Base-by-base conservation (phyloP, 1,140 invertebrate genomes). In the Drosophila grimshawi region DNA sequence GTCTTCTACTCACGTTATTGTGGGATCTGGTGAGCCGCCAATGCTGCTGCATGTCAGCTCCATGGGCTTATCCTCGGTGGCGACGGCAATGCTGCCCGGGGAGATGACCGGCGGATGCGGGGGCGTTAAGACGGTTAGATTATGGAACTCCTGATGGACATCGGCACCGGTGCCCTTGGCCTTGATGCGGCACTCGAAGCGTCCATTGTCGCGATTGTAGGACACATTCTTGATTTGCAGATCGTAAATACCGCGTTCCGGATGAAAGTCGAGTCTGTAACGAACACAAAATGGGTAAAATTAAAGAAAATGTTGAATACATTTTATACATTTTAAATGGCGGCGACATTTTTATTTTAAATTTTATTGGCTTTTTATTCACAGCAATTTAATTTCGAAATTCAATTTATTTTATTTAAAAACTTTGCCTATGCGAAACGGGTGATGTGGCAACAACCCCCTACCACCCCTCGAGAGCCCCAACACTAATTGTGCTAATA, bases 121-220 rank as follows among this genome's bases (percentile, higher is more conserved):
- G 7, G 95, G 94, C 27, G 97, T 96, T 5, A 98, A 94, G 8
- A 98, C 97, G 4, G 97, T 98, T 53, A 98, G 93, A 49, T 95
- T 95, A 81, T 97, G 96, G 39, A 95, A 95, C 92, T 97, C 96
- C 61, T 96, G 95, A 93, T 97, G 97, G 27, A 98, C 93, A 86
- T 97, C 96, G 5, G 94, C 94, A 0, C 97, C 97, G 6, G 96
- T 97, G 7, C 97, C 96, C 32, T 95, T 95, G 30, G 96, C 96
- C 92, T 98, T 98, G 48, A 98, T 94, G 27, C 96, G 95, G 90
- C 97, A 98, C 93, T 98, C 97, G 93, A 98, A 98, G 72, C 96
- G 95, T 4, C 97, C 97, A 90, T 98, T 98, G 93, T 98, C 97
- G 0, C 97, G 94, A 81, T 96, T 96, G 93, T 98, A 98, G 27